Base-by-base conservation (phyloP, 2,888 invertebrate genomes). In the Agrotis exclamationis region DNA sequence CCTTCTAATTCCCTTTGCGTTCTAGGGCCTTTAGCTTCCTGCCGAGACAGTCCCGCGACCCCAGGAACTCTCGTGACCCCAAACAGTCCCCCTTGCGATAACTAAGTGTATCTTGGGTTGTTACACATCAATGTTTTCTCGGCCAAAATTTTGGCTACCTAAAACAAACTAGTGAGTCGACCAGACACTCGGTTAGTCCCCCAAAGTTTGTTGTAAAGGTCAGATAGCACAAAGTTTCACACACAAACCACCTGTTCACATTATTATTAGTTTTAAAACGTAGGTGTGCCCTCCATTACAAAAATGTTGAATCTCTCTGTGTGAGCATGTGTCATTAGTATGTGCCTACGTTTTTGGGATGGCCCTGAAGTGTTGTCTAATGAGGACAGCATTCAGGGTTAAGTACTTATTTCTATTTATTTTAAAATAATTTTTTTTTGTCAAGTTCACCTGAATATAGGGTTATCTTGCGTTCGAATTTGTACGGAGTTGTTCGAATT, bases 301-400 rank as follows among this genome's bases (percentile, higher is more conserved):
- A 24, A 67, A 22, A 67, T 63, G 54, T 69, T 68, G 63, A 76
- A 60, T 65, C 68, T 48, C 57, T 69, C 57, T 51, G 48, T 74
- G 58, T 50, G 57, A 72, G 44, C 14, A 53, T 48, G n/a, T 60
- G 63, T 79, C 80, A 75, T 77, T 77, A 74, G 51, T 20, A n/a
- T n/a, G 57, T 68, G 68, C 33, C 33, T 33, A 33, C 74, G 47
- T 67, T 75, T 70, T 47, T 66, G 66, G 28, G 44, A 45, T 63
- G 76, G 47, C 82, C 84, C 50, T 79, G 76, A 44, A 71, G 64
- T 68, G 39, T 33, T 71, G 62, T 76, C 54, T 22, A 59, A 71
- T 65, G 76, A 73, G 69, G 63, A 71, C 76, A 71, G 16, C 14
- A 18, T 62, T 75, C 59, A 75, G 76, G 82, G 84, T 75, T 80